Conservation (phyloP, 2,797 vertebrate genomes). For the Pelochelys cantorii region DNA sequence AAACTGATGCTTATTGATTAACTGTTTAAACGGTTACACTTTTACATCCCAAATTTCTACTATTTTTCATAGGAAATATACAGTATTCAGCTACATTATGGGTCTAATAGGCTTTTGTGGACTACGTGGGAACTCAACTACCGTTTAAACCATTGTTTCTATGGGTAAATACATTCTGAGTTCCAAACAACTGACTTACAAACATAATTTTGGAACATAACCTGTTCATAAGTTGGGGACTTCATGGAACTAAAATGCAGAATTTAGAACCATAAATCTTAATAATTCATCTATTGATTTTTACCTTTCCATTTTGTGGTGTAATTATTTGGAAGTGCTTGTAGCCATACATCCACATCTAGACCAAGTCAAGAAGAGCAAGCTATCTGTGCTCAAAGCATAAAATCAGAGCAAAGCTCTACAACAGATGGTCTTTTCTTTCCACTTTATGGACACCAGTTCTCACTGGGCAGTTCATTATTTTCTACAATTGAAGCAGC, state of each 20-base stretch:
- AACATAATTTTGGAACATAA: no score
- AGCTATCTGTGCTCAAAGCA: neutral
- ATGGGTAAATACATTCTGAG: no score
- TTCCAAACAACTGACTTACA: no score
- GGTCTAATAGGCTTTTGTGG: no score
- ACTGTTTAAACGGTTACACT: no score
- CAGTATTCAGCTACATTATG: no score
- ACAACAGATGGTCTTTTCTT: slow-evolving; percentile 55
- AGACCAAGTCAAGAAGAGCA: neutral
- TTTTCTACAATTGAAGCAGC: slow-evolving; percentile 70
- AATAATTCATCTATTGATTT: neutral
- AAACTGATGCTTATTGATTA: no score
- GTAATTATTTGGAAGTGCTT: slow-evolving; percentile 1
- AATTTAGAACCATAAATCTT: neutral
- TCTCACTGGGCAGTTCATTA: slow-evolving; percentile 66
- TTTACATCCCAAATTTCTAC: no score
- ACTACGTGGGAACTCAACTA: no score
- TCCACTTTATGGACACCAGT: slow-evolving; percentile 42
- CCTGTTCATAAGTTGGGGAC: no score
- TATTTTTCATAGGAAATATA: no score
- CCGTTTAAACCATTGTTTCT: no score
- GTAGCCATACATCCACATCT: slow-evolving; percentile 5
- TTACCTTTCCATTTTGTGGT: neutral
- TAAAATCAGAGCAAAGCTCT: slow-evolving; percentile 26
- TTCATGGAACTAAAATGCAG: neutral